Conservation (phyloP, 2,888 invertebrate genomes). For the Cecidostiba fungosa region DNA sequence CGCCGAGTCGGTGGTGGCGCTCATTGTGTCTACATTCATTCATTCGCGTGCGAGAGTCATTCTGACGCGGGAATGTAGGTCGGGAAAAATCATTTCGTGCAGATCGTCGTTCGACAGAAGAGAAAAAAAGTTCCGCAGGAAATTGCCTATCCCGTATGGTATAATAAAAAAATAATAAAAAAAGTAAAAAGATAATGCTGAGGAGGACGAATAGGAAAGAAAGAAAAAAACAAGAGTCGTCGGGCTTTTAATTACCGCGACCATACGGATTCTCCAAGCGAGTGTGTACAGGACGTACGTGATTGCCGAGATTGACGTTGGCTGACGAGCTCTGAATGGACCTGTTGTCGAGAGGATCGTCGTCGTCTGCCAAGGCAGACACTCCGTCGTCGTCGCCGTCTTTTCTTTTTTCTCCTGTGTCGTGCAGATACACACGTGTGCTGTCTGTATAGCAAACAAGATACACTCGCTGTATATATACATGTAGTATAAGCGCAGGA, state of each 20-base stretch:
- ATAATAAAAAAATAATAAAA: neutral
- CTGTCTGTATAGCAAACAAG: too few relatives aligned
- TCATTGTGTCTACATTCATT: constrained; percentile 22
- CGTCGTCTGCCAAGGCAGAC: constrained; percentile 11
- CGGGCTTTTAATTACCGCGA: neutral
- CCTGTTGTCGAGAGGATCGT: constrained; percentile 68
- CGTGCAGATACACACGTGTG: neutral
- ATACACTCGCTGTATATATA: too few relatives aligned
- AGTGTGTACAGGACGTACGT: neutral
- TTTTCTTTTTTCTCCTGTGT: neutral
- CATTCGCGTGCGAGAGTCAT: constrained; percentile 45
- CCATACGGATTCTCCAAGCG: neutral
- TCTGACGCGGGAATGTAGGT: constrained; percentile 69
- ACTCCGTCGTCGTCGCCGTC: neutral
- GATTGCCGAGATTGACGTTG: neutral
- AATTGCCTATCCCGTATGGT: constrained; percentile 65
- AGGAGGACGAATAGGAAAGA: constrained; percentile 57
- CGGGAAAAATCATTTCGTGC: constrained; percentile 58
- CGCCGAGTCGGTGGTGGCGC: constrained; percentile 4
- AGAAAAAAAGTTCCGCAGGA: constrained; percentile 63
- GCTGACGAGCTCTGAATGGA: constrained; percentile 75
- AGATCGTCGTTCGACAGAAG: neutral
- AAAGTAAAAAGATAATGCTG: neutral
- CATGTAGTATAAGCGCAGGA: too few relatives aligned
- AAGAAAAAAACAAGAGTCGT: neutral